These are phyloP conservation scores for Metridium senile DNA, from an alignment of 92 coral and sea anemone species.

Conservation along the genomic window DNA sequence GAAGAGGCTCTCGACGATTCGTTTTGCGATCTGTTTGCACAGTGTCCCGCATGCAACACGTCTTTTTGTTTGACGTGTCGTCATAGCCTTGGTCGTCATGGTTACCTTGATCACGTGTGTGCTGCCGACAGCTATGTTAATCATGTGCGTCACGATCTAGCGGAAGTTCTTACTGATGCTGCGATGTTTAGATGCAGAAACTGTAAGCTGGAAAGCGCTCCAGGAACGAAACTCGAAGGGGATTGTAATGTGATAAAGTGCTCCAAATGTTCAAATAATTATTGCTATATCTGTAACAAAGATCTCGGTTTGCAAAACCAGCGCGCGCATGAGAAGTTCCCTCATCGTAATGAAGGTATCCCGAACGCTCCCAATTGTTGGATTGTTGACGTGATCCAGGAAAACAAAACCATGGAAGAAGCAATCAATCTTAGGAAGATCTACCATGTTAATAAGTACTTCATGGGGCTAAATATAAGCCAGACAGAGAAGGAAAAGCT, in stretches of 20 bases:
- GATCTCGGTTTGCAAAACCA: constrained; percentile 38
- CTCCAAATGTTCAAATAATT: constrained; percentile 25
- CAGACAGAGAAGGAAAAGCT: constrained; percentile 27
- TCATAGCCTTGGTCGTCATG: constrained; percentile 47
- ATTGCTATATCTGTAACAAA: constrained; percentile 55
- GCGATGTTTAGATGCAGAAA: constrained; percentile 16
- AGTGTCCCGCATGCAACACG: constrained; percentile 41
- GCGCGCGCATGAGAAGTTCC: constrained; percentile 51
- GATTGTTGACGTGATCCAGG: constrained; percentile 45
- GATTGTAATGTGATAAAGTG: constrained; percentile 61
- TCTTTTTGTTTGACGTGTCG: constrained; percentile 53
- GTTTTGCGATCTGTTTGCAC: constrained; percentile 37
- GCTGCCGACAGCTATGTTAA: not conserved
- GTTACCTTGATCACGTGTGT: constrained; percentile 56
- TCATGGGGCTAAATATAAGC: constrained; percentile 27
- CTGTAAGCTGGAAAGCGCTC: constrained; percentile 14
- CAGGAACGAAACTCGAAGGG: constrained; percentile 33
- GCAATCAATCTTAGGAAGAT: constrained; percentile 45
- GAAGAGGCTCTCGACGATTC: not conserved
- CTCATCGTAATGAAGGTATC: constrained; percentile 39
- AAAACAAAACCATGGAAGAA: constrained; percentile 19
- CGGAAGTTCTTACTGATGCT: constrained; percentile 31
- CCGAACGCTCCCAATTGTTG: constrained; percentile 51
- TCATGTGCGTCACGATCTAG: constrained; percentile 14
- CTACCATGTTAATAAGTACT: constrained; percentile 21